Evolutionary conservation across 2,113 vertebrate genomes (phyloP), one percentile per base, ranked within the genome.

Genomic region (Crotalus horridus): DNA sequence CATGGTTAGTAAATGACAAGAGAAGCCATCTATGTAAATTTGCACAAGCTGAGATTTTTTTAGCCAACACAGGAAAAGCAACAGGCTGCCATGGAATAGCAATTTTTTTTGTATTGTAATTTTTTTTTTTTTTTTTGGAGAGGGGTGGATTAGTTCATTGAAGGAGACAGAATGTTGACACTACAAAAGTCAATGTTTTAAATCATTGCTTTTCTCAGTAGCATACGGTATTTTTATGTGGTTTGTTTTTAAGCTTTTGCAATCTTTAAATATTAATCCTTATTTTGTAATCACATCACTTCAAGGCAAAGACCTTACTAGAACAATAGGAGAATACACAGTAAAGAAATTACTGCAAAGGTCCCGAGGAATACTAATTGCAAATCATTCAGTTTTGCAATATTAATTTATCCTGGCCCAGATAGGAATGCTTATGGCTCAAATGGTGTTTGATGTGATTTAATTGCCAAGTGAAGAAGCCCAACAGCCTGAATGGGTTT

Each of bases 291-390:
- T 91, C 17, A 10, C 11, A 59, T 58, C 13, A 92, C 91, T 92
- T 93, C 46, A 94, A 90, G 95, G 92, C 61, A 94, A 90, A 95
- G 90, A 88, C 48, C 48, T 43, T 90, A 53, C 85, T 64, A 88
- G 93, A 89, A 87, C 51, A 17, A 48, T 88, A 26, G 29, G 15
- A 8, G 48, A 93, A 69, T 43, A 81, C 17, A 21, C 17, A 81
- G 86, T 33, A 55, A 89, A 7, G 1, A 43, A 43, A 90, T 51
- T 85, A 23, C 54, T 61, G 51, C 87, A 93, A 24, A 90, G 9
- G n/a, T 24, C 94, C 87, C 58, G 87, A 81, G 21, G 74, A 81
- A 20, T 17, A 21, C 33, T 21, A 43, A 81, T 9, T 20, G 17
- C 17, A 43, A 81, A 81, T 43, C 33, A 43, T 81, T 81, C 69